Evolutionary conservation across 2,888 invertebrate genomes (phyloP).

Genomic region (Bursaphelenchus okinawaensis): DNA sequence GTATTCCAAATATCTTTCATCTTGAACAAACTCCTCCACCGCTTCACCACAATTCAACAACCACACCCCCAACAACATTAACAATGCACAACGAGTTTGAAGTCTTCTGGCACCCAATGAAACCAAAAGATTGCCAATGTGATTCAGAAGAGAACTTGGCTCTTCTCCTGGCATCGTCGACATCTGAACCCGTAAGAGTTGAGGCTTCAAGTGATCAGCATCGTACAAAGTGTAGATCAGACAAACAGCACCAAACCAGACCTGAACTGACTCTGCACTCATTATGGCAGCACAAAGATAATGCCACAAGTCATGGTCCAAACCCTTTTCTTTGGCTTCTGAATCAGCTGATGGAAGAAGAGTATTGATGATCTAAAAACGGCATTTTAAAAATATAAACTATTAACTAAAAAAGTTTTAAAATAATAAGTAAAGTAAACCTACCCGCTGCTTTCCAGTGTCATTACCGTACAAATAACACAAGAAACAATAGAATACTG

Average conservation of each 20-base stretch:
- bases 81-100: constrained; percentile 78
- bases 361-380: constrained; percentile 74
- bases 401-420: not conserved
- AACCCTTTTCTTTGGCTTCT: constrained; percentile 3
- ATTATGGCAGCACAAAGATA: constrained; percentile 67
- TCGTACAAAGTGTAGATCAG: constrained; percentile 83
- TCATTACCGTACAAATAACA: constrained; percentile 90
- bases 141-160: constrained; percentile 82
- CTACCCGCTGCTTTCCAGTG: constrained; percentile 63
- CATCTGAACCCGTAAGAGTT: constrained; percentile 79
- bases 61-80: constrained; percentile 87
- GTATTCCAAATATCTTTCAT: constrained; percentile 48
- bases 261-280: constrained; percentile 33
- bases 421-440: not conserved
- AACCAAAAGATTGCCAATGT: constrained; percentile 59
- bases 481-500: constrained; percentile 93
- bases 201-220: constrained; percentile 68
- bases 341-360: constrained; percentile 77
- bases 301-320: constrained; percentile 66
- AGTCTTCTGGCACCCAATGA: constrained; percentile 43
- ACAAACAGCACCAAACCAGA: constrained; percentile 87
- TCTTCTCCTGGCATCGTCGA: constrained; percentile 68
- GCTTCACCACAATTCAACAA: constrained; percentile 75
- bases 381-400: constrained; percentile 2
- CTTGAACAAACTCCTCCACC: constrained; percentile 72